Evolutionary conservation across 2,113 vertebrate species (phyloP).

Genomic region (Mohoua ochrocephala): DNA sequence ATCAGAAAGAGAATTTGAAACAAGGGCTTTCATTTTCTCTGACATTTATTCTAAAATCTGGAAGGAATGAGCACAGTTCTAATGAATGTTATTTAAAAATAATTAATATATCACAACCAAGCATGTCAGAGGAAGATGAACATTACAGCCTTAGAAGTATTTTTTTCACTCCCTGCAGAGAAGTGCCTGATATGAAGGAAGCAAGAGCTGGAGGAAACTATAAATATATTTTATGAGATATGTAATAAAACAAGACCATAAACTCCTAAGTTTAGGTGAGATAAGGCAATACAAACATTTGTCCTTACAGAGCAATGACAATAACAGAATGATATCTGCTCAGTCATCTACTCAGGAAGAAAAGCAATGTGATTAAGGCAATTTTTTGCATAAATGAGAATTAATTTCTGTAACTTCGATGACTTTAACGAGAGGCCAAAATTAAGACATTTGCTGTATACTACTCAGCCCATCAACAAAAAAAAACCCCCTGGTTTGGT

Average conservation of each 20-base stretch:
- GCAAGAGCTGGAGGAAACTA: neutral
- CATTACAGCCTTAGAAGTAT: neutral
- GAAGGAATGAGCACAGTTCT: conserved; percentile 12
- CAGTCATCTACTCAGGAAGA: neutral
- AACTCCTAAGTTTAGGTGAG: neutral
- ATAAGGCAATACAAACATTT: neutral
- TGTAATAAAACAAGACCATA: neutral
- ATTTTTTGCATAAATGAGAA: neutral
- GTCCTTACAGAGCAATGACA: neutral
- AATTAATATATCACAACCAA: conserved; percentile 37
- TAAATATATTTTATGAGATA: neutral
- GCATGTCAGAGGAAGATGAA: neutral
- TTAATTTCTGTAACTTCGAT: neutral
- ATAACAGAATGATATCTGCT: neutral
- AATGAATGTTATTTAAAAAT: conserved; percentile 51
- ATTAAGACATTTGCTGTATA: conserved; percentile 11
- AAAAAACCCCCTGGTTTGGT: neutral
- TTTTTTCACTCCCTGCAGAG: conserved; percentile 19
- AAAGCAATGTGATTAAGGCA: neutral
- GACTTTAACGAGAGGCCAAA: neutral
- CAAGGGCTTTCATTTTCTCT: conserved; percentile 37
- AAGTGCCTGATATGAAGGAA: neutral
- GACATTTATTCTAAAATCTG: conserved; percentile 14
- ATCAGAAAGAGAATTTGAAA: conserved; percentile 42
- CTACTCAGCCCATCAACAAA: conserved; percentile 4